Percentiles rank a stretch among this genome's conserved stretches.
Conservation (phyloP, 2,797 vertebrate species). For the Cirrhinus molitorella region DNA sequence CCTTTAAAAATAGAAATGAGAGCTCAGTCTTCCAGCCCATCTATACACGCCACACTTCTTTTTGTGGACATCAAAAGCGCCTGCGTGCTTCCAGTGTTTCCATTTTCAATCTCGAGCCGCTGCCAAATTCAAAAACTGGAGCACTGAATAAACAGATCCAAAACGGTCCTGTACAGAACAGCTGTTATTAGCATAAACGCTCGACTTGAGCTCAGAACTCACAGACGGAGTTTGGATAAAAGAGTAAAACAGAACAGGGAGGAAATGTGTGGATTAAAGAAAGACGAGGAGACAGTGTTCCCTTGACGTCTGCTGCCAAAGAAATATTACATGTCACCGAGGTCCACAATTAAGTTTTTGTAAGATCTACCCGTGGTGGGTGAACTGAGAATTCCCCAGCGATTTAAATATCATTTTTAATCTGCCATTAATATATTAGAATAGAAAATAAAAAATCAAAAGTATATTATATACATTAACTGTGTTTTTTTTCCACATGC, state of each 20-base stretch:
- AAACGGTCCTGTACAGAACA: slow-evolving; percentile 27
- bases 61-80: slow-evolving; percentile 85
- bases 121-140: slow-evolving; percentile 85
- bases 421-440: too few relatives aligned
- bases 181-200: neutral
- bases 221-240: neutral
- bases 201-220: neutral
- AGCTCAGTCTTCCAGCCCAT: slow-evolving; percentile 37
- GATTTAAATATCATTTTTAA: too few relatives aligned
- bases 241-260: neutral
- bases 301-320: neutral
- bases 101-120: slow-evolving; percentile 80
- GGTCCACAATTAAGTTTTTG: neutral
- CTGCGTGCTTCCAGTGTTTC: slow-evolving; percentile 83
- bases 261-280: neutral
- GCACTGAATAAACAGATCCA: slow-evolving; percentile 63
- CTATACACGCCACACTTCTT: slow-evolving; percentile 48
- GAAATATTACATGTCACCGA: neutral
- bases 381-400: too few relatives aligned
- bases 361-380: too few relatives aligned
- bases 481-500: too few relatives aligned
- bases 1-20: slow-evolving; percentile 91
- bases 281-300: neutral
- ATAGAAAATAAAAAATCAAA: too few relatives aligned
- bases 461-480: too few relatives aligned